Evolutionary conservation across 2,888 invertebrate species (phyloP).

Genomic region (Actias luna): DNA sequence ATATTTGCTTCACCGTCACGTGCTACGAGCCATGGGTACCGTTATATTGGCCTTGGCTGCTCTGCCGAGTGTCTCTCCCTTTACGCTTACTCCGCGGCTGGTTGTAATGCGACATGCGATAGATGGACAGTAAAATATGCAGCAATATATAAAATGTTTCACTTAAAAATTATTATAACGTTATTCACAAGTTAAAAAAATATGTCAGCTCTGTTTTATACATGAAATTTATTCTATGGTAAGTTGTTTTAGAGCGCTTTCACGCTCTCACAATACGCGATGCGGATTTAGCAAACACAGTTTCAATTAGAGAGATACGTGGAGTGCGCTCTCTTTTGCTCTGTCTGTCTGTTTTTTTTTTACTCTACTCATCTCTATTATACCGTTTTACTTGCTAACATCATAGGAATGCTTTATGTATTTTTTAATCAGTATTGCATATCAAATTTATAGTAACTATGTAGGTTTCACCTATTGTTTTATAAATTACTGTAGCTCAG

Average conservation of each 20-base stretch:
- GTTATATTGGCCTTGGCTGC: too few relatives aligned
- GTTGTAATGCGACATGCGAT: not conserved
- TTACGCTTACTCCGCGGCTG: not conserved
- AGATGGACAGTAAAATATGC: too few relatives aligned
- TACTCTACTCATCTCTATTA: not conserved
- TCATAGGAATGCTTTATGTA: not conserved
- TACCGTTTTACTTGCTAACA: not conserved
- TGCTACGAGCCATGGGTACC: too few relatives aligned
- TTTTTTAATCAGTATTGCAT: not conserved
- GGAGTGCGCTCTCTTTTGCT: conserved; percentile 25
- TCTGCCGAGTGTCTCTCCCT: too few relatives aligned
- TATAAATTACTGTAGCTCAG: not conserved
- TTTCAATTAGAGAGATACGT: conserved; percentile 71
- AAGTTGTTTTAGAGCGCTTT: conserved; percentile 52
- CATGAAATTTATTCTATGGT: conserved; percentile 32
- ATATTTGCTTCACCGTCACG: too few relatives aligned
- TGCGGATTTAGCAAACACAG: conserved; percentile 72
- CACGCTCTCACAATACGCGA: conserved; percentile 66
- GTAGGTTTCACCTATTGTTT: not conserved
- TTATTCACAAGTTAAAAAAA: too few relatives aligned
- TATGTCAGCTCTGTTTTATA: conserved; percentile 11
- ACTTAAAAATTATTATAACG: too few relatives aligned
- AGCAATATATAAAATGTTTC: too few relatives aligned
- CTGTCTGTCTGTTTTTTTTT: not conserved
- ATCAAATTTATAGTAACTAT: not conserved